phyloP scores from a whole-genome alignment of 2,888 invertebrate genomes.

The Dyspetes luteomarginatus region DNA sequence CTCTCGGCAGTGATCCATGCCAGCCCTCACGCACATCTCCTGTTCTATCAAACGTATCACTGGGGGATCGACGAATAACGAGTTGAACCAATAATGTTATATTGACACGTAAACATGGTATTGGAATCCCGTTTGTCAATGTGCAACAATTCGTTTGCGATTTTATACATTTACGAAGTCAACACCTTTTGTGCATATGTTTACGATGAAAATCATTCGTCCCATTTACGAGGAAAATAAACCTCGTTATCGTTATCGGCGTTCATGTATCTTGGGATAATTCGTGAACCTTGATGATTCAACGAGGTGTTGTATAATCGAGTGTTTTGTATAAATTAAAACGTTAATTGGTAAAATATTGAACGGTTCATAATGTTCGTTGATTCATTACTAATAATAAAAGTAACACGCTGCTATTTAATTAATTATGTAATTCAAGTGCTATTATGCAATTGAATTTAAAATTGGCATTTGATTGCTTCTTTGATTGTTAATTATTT shows the following conservation, averaged over 20 bases:
- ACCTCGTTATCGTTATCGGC: conserved; percentile 36
- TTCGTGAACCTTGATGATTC: neutral
- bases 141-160: conserved; percentile 15
- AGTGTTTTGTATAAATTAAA: too few species aligned
- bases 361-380: too few species aligned
- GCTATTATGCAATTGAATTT: too few species aligned
- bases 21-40: too few species aligned
- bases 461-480: too few species aligned
- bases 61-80: neutral
- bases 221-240: conserved; percentile 25
- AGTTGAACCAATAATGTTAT: conserved; percentile 20
- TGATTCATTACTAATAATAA: too few species aligned
- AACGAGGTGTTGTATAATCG: neutral
- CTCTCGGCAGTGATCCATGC: neutral
- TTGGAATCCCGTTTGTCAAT: neutral
- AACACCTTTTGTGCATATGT: neutral
- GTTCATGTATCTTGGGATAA: neutral
- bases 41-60: neutral
- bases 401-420: too few species aligned
- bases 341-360: too few species aligned
- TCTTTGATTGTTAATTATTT: too few species aligned
- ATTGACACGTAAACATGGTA: neutral
- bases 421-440: too few species aligned
- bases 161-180: conserved; percentile 8
- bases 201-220: conserved; percentile 23